Evolutionary conservation across 2,113 vertebrate species (phyloP).

Genomic region (human (Homo sapiens)): DNA sequence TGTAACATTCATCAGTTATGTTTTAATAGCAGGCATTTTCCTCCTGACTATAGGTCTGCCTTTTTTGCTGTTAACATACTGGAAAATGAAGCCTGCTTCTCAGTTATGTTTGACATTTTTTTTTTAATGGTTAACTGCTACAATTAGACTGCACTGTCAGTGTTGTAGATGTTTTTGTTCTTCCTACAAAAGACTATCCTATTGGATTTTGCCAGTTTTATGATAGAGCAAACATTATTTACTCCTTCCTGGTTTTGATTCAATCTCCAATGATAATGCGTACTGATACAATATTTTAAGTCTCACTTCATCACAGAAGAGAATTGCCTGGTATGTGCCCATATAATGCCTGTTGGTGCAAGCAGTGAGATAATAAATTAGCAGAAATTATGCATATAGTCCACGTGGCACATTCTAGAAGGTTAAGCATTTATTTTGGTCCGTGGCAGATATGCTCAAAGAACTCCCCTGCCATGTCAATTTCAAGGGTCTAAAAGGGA

Average conservation of each 20-base stretch:
- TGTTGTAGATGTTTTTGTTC: conserved; percentile 59
- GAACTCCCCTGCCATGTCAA: conserved; percentile 64
- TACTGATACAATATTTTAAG: conserved; percentile 76
- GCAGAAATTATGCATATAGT: conserved; percentile 57
- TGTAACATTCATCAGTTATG: conserved; percentile 56
- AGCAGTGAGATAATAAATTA: conserved; percentile 57
- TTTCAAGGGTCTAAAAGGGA: conserved; percentile 7
- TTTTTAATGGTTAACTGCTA: conserved; percentile 33
- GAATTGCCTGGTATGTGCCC: conserved; percentile 50
- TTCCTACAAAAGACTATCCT: background rate
- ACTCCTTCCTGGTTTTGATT: conserved; percentile 74
- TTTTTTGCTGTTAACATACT: conserved; percentile 20
- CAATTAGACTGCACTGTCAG: background rate
- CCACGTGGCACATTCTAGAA: conserved; percentile 71
- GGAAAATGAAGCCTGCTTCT: background rate
- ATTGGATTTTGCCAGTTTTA: background rate
- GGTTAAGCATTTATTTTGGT: conserved; percentile 69
- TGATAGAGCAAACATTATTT: conserved; percentile 30
- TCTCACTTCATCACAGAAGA: conserved; percentile 70
- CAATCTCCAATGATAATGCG: conserved; percentile 67
- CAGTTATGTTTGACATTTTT: conserved; percentile 26
- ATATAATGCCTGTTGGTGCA: conserved; percentile 61
- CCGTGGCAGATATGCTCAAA: conserved; percentile 55
- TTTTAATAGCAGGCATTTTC: conserved; percentile 59
- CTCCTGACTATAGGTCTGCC: background rate